Base-by-base conservation (phyloP, 1,140 invertebrate species). In the Oncopodura yosiiana region DNA sequence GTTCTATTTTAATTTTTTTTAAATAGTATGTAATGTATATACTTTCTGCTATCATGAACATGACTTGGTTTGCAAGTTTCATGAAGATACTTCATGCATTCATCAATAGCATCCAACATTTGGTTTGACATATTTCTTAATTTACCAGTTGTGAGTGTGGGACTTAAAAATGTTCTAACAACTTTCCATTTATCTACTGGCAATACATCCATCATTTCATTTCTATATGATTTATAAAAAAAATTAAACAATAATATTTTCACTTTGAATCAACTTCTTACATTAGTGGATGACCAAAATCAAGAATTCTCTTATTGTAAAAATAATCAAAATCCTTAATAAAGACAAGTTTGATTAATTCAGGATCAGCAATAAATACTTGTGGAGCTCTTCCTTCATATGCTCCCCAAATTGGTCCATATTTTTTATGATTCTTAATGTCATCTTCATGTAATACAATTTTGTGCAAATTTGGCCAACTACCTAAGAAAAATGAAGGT, bases 311-410 rank as follows among this genome's bases (percentile, higher is more conserved):
- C 23, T 71, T 66, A 56, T 75, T 72, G 42, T 71, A 64, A 53
- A 81, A 80, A 60, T 71, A 66, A 11, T 71, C 64, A 59, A 81
- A 80, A 60, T 80, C 77, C 26, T 72, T 75, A 8, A 76, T 65
- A 27, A 80, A 64, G 38, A 81, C 71, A 19, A 69, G 64, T 44
- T 73, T 72, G 3, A 75, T 66, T n/a, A 78, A 56, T 58, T 71
- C 70, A 19, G 69, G 70, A 63, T 74, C 71, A 0, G 49, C 18
- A 11, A 59, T 48, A 42, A 39, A 51, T 36, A 63, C 42, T 16
- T 59, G 53, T 14, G 56, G 50, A 2, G 1, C 18, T 23, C 60
- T 38, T 14, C 60, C 57, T 42, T 59, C 50, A 34, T 53, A 58
- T 54, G 58, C 60, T 39, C 60, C 60, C 27, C 12, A 58, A 48